Conservation (phyloP, 2,797 vertebrate species). For the Cyprinodon diabolis region DNA sequence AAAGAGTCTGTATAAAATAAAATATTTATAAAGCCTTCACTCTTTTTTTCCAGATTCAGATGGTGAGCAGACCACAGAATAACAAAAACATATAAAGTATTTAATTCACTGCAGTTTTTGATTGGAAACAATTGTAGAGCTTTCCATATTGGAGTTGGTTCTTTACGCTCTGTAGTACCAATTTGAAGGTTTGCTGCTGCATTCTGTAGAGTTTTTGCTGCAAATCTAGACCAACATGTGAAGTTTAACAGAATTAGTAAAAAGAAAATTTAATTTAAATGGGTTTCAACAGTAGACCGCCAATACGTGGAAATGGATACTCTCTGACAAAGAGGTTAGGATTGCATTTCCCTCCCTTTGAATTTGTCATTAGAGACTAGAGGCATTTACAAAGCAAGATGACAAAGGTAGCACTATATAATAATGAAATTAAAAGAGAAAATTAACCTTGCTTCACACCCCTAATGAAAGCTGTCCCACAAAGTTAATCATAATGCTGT, state of each 20-base stretch:
- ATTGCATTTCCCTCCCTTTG: slow-evolving; percentile 16
- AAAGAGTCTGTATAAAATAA: no score
- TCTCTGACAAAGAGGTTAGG: slow-evolving; percentile 22
- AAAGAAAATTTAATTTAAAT: slow-evolving; percentile 18
- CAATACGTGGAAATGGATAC: not conserved
- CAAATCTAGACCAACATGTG: no score
- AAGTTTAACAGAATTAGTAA: not conserved
- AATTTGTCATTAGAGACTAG: slow-evolving; percentile 11
- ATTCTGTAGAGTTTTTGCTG: not conserved
- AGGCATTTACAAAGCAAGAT: not conserved
- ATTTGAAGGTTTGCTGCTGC: not conserved
- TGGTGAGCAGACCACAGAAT: not conserved
- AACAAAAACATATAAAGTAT: not conserved
- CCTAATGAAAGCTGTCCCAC: slow-evolving; percentile 3
- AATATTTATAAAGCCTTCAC: no score
- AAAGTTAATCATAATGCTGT: slow-evolving; percentile 3
- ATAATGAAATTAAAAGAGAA: slow-evolving; percentile 14
- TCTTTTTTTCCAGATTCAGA: not conserved
- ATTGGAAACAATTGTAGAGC: not conserved
- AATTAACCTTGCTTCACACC: slow-evolving; percentile 9
- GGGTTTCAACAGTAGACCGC: slow-evolving; percentile 12
- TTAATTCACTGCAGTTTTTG: not conserved
- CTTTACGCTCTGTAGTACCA: not conserved
- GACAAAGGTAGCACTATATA: slow-evolving; percentile 9
- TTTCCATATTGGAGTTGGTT: not conserved